phyloP scores from a whole-genome alignment of 2,888 invertebrate genomes.

The Conus canariensis region DNA sequence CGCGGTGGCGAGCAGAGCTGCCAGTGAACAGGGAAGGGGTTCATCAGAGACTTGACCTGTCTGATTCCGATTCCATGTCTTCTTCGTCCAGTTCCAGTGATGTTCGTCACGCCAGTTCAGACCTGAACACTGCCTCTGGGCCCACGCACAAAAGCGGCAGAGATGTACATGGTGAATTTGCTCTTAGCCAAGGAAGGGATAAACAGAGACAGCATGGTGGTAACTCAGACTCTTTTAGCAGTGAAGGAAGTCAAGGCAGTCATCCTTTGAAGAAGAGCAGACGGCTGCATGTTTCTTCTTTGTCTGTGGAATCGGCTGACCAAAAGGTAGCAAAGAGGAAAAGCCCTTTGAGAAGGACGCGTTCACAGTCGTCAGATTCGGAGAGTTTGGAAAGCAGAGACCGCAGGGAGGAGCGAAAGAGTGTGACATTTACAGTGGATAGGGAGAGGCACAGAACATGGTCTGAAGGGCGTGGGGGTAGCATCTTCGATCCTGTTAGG shows the following conservation, averaged over 20 bases:
- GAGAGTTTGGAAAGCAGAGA: not conserved
- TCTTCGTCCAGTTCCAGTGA: slow-evolving; percentile 31
- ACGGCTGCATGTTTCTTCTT: not conserved
- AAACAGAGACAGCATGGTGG: not conserved
- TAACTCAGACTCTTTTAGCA: not conserved
- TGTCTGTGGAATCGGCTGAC: not conserved
- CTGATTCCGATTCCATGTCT: slow-evolving; percentile 29
- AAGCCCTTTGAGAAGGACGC: not conserved
- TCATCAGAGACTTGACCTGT: not conserved
- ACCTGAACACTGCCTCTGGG: not conserved
- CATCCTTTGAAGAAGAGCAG: not conserved
- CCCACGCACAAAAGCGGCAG: not conserved
- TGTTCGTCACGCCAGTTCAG: not conserved
- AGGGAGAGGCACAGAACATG: not conserved
- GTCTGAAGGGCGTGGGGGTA: not conserved
- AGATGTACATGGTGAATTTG: not conserved
- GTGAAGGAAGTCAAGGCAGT: not conserved
- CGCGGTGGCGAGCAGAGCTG: slow-evolving; percentile 1
- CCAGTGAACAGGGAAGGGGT: slow-evolving; percentile 2
- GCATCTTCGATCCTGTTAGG: not conserved
- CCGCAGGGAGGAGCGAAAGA: slow-evolving; percentile 9
- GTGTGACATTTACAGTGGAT: slow-evolving; percentile 16
- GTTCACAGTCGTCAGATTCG: slow-evolving; percentile 3
- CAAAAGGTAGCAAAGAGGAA: not conserved
- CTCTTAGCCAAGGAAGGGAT: not conserved